phyloP scores from a whole-genome alignment of 1,140 invertebrate species.

The Pseudomyrmex flavicornis region DNA sequence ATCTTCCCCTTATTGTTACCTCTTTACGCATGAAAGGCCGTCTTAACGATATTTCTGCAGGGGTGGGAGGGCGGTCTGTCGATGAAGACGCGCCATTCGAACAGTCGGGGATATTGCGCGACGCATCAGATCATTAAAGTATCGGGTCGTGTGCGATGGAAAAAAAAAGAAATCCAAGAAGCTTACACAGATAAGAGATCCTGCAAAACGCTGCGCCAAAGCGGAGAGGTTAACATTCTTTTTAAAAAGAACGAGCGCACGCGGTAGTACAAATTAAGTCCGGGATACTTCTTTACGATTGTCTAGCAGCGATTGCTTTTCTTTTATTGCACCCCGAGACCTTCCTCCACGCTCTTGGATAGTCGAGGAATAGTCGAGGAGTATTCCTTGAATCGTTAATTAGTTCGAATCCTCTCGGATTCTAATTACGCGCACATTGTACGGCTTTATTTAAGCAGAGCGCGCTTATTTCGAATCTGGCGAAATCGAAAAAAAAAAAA shows the following conservation, averaged over 20 bases:
- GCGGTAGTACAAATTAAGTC: slow-evolving; percentile 65
- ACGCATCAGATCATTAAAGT: slow-evolving; percentile 21
- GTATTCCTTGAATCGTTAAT: slow-evolving; percentile 69
- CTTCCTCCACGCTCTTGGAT: slow-evolving; percentile 56
- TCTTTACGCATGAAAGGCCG: slow-evolving; percentile 41
- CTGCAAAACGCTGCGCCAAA: slow-evolving; percentile 53
- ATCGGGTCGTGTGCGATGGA: slow-evolving; percentile 20
- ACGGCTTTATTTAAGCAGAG: slow-evolving; percentile 68
- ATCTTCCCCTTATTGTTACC: slow-evolving; percentile 29
- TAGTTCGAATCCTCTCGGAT: slow-evolving; percentile 65
- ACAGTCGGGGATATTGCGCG: slow-evolving; percentile 17
- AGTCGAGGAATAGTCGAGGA: slow-evolving; percentile 49
- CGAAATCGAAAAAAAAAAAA: background rate
- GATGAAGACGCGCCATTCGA: slow-evolving; percentile 35
- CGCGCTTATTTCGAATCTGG: background rate
- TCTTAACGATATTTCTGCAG: slow-evolving; percentile 40
- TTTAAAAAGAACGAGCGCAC: slow-evolving; percentile 17
- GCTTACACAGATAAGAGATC: background rate
- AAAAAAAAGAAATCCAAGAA: background rate
- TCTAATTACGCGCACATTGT: slow-evolving; percentile 67
- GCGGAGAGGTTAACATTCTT: slow-evolving; percentile 45
- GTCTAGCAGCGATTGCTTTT: slow-evolving; percentile 58
- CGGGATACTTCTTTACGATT: slow-evolving; percentile 68
- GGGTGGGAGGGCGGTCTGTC: background rate
- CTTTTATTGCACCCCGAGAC: slow-evolving; percentile 63